Base-by-base conservation (phyloP, 2,888 invertebrate genomes). In the Tetheella fluctuosa region DNA sequence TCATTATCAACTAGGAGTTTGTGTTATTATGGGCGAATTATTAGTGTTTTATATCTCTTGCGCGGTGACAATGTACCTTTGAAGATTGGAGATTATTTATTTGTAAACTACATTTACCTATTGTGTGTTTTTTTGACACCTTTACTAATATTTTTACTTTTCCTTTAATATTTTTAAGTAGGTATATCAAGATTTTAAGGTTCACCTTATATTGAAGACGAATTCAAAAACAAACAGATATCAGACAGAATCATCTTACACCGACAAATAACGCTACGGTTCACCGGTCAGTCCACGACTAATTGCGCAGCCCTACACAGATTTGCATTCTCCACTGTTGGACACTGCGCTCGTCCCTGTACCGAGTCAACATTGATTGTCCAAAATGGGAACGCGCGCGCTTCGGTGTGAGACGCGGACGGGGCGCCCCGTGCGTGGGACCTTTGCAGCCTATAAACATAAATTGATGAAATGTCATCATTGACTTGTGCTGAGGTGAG, bases 291-390 rank as follows among this genome's bases (percentile, higher is more conserved):
- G 59, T 63, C 55, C 60, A 59, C 57, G 48, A 30, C 25, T 28
- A 59, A 52, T 23, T 13, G 37, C 28, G 34, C 56, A 52, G 52
- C 52, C 58, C 28, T 34, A 55, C 59, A 62, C 42, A 61, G 59
- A 65, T 64, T 65, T 64, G 64, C 63, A 65, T 64, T 62, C 58
- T 60, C 61, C 62, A 60, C 64, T 59, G 58, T 59, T 30, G 60
- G 60, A 48, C 59, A 60, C 42, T 60, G 61, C 61, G 62, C 56
- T 55, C 59, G n/a, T 59, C 60, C 59, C 64, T 64, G 70, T 69
- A 66, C 72, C 69, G 61, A 65, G 64, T 63, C 67, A 67, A 77
- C 83, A 81, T 83, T 80, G 77, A 83, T 85, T 81, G 79, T 73
- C 61, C 73, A 73, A 73, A 80, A 78, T 76, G 74, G 70, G 77